These are phyloP conservation scores for Sinelater perroti DNA, from an alignment of 2,888 invertebrate genomes.

Conservation along the genomic window DNA sequence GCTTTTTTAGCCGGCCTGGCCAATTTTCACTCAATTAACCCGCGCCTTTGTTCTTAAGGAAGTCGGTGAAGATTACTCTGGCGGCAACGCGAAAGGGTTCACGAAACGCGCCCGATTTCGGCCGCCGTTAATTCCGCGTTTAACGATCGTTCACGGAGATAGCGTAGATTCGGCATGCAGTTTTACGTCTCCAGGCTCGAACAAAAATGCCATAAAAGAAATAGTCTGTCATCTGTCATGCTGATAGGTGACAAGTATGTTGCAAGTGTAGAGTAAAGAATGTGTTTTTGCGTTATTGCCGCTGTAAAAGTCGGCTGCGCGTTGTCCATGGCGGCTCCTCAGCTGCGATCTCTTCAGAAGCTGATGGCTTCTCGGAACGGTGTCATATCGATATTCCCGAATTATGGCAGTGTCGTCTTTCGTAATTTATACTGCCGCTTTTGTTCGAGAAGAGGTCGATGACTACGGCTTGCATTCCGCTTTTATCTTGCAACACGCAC, in stretches of 20 bases:
- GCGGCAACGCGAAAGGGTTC: conserved; percentile 21
- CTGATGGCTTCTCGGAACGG: conserved; percentile 18
- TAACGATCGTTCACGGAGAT: conserved; percentile 13
- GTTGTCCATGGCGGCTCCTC: conserved; percentile 15
- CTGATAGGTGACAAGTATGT: conserved; percentile 32
- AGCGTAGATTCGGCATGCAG: conserved; percentile 9
- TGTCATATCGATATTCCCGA: conserved; percentile 22
- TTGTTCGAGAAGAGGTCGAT: conserved; percentile 13
- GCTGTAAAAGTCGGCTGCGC: conserved; percentile 24
- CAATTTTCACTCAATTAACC: conserved; percentile 43
- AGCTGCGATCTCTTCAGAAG: conserved; percentile 20
- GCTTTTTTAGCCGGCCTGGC: conserved; percentile 36
- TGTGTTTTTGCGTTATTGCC: conserved; percentile 26
- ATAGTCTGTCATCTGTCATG: conserved; percentile 24
- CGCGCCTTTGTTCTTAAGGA: conserved; percentile 37
- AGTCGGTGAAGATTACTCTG: conserved; percentile 28
- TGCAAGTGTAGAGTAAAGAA: conserved; percentile 26
- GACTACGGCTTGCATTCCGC: background rate
- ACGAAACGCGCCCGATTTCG: background rate
- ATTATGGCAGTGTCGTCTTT: conserved; percentile 21
- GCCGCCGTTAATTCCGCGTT: conserved; percentile 11
- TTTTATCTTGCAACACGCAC: background rate
- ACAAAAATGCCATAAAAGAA: conserved; percentile 29
- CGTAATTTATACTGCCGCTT: conserved; percentile 11
- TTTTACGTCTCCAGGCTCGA: conserved; percentile 20